A percentile compares a stretch with the other conserved stretches of the same genome.
Conservation (phyloP, 2,113 vertebrate species). For the Tapirus terrestris region DNA sequence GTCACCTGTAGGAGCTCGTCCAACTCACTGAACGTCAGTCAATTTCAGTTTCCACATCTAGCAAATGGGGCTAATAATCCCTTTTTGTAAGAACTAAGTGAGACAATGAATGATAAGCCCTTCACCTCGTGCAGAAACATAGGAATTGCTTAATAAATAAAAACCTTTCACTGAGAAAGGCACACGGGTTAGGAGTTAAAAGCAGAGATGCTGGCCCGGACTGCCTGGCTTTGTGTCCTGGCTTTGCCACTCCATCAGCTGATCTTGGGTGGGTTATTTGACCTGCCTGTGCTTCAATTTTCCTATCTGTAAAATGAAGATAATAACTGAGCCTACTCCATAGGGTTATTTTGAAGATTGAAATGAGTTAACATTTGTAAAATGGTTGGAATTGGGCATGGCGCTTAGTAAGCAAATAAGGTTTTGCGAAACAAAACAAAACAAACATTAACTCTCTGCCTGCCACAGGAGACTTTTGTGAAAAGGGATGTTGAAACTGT, state of each 20-base stretch:
- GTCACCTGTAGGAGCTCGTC: neutral
- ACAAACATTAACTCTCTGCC: neutral
- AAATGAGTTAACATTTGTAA: neutral
- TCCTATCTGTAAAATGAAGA: neutral
- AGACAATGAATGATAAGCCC: neutral
- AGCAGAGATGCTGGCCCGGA: neutral
- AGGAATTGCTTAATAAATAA: neutral
- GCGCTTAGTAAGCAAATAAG: neutral
- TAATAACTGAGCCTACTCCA: neutral
- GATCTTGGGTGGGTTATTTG: neutral
- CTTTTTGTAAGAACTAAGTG: neutral
- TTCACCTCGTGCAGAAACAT: neutral
- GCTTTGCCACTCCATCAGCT: neutral
- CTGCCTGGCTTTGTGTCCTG: neutral
- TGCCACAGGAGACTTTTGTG: neutral
- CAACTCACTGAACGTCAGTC: neutral
- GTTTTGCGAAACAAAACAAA: neutral
- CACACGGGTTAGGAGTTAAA: neutral
- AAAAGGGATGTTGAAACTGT: neutral
- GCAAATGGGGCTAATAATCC: neutral
- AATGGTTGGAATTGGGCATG: neutral
- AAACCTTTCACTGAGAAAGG: neutral
- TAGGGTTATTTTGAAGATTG: neutral
- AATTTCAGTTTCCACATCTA: neutral
- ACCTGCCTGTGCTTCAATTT: neutral